A percentile compares a stretch with the other conserved stretches of the same genome.
Conservation (phyloP, 2,797 vertebrate genomes). For the Orientallactaga sibirica region DNA sequence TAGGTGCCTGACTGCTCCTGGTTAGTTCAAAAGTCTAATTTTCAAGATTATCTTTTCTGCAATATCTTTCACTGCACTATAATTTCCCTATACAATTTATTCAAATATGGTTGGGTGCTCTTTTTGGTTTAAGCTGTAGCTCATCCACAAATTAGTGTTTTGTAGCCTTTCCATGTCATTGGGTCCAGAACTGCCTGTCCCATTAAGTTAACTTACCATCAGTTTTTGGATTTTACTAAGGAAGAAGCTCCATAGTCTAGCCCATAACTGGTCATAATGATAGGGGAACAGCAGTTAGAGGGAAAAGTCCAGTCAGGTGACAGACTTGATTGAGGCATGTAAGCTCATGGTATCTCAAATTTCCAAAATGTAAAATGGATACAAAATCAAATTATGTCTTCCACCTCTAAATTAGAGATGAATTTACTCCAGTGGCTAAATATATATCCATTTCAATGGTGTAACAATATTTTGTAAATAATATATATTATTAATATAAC, state of each 20-base stretch:
- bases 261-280: background rate
- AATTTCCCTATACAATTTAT: background rate
- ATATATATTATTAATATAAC: background rate
- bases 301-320: background rate
- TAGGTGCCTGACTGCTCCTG: background rate
- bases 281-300: background rate
- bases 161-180: background rate
- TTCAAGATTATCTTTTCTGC: background rate
- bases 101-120: background rate
- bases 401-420: background rate
- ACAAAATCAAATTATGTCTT: constrained; percentile 4
- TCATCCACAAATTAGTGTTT: background rate
- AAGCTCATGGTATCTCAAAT: background rate
- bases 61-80: background rate
- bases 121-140: background rate
- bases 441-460: background rate
- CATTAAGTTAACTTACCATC: background rate
- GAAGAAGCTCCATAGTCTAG: rapidly evolving
- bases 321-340: background rate
- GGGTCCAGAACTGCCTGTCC: background rate
- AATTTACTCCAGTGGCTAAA: background rate
- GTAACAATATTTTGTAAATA: background rate
- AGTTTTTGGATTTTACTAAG: background rate
- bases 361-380: background rate
- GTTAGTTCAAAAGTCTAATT: background rate